Conservation (phyloP, 1,140 invertebrate genomes). For the Gryllus bimaculatus region DNA sequence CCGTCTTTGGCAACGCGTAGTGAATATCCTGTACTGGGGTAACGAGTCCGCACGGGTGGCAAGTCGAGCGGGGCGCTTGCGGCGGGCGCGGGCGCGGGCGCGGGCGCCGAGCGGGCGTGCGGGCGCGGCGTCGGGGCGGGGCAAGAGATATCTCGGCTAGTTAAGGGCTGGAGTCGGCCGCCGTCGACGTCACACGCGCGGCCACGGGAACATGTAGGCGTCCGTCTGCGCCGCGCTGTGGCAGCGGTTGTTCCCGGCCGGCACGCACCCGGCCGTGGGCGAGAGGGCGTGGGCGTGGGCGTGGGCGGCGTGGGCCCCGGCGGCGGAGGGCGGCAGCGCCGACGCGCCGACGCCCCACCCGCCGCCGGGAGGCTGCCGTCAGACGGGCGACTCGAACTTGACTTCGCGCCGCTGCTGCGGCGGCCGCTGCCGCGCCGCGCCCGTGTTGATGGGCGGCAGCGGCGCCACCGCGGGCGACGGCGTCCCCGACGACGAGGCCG, state of each 20-base stretch:
- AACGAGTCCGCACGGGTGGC: too few relatives aligned
- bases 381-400: not conserved
- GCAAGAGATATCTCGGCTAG: not conserved
- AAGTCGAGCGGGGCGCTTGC: too few relatives aligned
- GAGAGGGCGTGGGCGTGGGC: too few relatives aligned
- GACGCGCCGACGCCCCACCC: not conserved
- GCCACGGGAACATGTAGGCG: not conserved
- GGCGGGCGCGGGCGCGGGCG: too few relatives aligned
- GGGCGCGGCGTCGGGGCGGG: too few relatives aligned
- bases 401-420: not conserved
- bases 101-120: too few relatives aligned
- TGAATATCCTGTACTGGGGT: too few relatives aligned
- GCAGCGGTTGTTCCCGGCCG: not conserved
- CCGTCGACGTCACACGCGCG: not conserved
- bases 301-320: not conserved
- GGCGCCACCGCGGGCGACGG: too few relatives aligned
- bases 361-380: not conserved
- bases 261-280: not conserved
- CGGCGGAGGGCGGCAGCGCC: not conserved
- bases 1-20: too few relatives aligned
- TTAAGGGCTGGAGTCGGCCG: not conserved
- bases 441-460: not conserved
- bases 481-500: slow-evolving; percentile 28
- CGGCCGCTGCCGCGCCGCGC: not conserved
- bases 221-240: not conserved